A percentile compares a stretch with the other conserved stretches of the same genome.
These are phyloP conservation scores for Oxyscelio sp. DNA, from an alignment of 2,888 invertebrate genomes.

Conservation along the genomic window DNA sequence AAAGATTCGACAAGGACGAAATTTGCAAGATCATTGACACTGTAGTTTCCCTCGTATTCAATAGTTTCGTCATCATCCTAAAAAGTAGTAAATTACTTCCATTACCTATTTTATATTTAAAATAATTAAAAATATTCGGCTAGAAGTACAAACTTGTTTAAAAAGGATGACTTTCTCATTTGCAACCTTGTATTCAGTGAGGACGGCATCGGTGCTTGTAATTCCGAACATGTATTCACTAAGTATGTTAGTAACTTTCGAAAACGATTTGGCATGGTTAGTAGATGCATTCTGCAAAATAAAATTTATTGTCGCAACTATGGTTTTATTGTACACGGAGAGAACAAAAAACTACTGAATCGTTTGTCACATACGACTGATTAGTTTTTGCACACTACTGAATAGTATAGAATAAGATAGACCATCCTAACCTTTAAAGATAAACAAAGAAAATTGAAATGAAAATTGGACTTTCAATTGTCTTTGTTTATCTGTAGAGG, in stretches of 20 bases:
- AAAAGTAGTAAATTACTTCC: conserved; percentile 39
- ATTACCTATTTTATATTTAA: not conserved
- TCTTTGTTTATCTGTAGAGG: too few relatives aligned
- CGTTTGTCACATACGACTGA: too few relatives aligned
- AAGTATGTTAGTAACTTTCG: conserved; percentile 93
- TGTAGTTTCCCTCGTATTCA: conserved; percentile 92
- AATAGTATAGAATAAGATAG: too few relatives aligned
- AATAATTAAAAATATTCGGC: not conserved
- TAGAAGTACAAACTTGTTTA: conserved; percentile 93
- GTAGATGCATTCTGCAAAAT: too few relatives aligned
- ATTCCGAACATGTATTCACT: conserved; percentile 98
- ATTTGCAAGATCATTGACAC: conserved; percentile 92
- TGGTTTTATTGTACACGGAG: too few relatives aligned
- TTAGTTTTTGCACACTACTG: too few relatives aligned
- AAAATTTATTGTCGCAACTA: too few relatives aligned
- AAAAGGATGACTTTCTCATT: conserved; percentile 95
- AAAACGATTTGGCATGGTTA: conserved; percentile 94
- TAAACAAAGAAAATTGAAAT: too few relatives aligned
- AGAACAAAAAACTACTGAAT: too few relatives aligned
- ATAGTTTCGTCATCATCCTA: conserved; percentile 95
- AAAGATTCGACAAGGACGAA: conserved; percentile 95
- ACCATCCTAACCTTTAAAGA: too few relatives aligned
- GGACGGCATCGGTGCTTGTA: conserved; percentile 93
- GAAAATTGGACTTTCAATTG: too few relatives aligned
- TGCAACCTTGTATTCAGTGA: conserved; percentile 93